Base-by-base conservation (phyloP, 2,888 invertebrate genomes). In the Vanessa cardui region DNA sequence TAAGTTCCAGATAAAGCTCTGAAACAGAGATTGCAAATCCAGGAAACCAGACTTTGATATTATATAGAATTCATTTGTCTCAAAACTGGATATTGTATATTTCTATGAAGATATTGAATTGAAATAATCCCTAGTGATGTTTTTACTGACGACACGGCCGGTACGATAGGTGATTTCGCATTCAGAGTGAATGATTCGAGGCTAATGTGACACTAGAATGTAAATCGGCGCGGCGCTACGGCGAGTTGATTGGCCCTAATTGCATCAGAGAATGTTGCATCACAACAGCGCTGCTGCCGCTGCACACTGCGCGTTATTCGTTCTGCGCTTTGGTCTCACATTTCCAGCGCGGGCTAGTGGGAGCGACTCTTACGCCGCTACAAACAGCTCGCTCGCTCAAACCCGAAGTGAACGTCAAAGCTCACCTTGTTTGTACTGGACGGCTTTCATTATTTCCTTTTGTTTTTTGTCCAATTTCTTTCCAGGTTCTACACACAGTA, bases 171-270 rank as follows among this genome's bases (percentile, higher is more conserved):
- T 21, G 58, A 62, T 58, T 45, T 62, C 45, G 56, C 56, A 20
- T 67, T 62, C 45, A 58, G 50, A 15, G 49, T 31, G 31, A 58
- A 58, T 59, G 62, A 52, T 50, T 59, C 64, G 64, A 18, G 39
- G 59, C 59, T 52, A 59, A 59, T 50, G 49, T 59, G 63, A n/a
- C 63, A 33, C 21, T 59, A 52, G 63, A 63, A 68, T 68, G 63
- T 54, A 68, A 63, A 68, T 63, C 63, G 58, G 18, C 4, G 39
- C 52, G 52, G 50, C 31, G 46, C 60, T 46, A 31, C 39, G 21
- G 39, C 45, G 47, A 46, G 46, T 52, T 63, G 63, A 63, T 68
- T 67, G 62, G 20, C 44, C 50, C 44, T 62, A 56, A 67, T 58
- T 58, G 58, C 62, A 49, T 50, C 50, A 33, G 4, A 12, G 21